Percentiles rank a stretch among this genome's conserved stretches.
phyloP scores from a whole-genome alignment of 2,888 invertebrate genomes.

The Neuroscelio doddi region DNA sequence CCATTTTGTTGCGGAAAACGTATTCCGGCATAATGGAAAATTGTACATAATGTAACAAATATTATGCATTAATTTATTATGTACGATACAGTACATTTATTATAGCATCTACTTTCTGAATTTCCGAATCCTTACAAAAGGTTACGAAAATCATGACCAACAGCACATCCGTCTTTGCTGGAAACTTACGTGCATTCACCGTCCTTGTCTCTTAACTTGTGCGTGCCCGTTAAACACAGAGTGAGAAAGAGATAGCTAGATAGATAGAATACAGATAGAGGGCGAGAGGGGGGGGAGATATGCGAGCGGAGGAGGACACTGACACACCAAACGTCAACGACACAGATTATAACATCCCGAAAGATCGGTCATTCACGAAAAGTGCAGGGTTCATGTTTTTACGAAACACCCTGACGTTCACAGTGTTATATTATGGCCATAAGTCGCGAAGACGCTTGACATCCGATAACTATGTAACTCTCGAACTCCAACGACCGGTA shows the following conservation, averaged over 20 bases:
- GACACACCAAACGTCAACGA: slow-evolving; percentile 38
- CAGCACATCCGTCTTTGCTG: neutral
- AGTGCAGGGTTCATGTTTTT: slow-evolving; percentile 4
- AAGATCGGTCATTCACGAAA: slow-evolving; percentile 6
- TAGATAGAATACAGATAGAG: slow-evolving; percentile 8
- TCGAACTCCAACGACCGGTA: slow-evolving; percentile 8
- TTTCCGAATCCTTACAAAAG: neutral
- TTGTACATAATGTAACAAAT: no score
- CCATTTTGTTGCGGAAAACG: no score
- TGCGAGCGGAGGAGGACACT: slow-evolving; percentile 13
- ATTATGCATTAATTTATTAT: no score
- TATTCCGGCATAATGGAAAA: no score
- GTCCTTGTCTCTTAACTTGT: slow-evolving; percentile 11
- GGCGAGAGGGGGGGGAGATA: slow-evolving; percentile 5
- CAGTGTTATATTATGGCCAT: neutral
- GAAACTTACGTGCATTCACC: neutral
- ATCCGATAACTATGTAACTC: neutral
- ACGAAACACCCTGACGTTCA: neutral
- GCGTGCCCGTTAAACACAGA: neutral
- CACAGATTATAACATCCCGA: slow-evolving; percentile 10
- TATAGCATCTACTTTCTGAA: no score
- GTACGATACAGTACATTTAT: no score
- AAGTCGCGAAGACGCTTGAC: neutral
- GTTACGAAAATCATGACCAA: neutral
- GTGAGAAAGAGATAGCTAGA: slow-evolving; percentile 7